phyloP scores from a whole-genome alignment of 2,888 invertebrate genomes.

The Ormia ochracea region DNA sequence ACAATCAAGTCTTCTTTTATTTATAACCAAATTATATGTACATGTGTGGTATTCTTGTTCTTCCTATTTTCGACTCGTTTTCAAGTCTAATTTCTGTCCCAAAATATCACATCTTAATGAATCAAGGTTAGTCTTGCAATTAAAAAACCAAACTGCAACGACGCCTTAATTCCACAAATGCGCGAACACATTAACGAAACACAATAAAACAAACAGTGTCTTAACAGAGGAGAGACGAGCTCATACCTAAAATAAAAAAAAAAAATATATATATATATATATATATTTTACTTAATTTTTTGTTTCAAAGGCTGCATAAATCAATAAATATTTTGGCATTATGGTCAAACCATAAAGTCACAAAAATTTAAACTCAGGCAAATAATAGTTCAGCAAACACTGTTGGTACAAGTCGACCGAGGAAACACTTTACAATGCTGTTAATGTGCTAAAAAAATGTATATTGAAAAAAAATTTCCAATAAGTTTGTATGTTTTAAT shows the following conservation, averaged over 20 bases:
- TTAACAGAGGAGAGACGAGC: not conserved
- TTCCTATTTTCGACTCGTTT: constrained; percentile 3
- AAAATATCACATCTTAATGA: constrained; percentile 57
- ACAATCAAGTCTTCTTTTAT: constrained; percentile 29
- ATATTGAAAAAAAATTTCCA: too few species aligned
- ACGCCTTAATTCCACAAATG: constrained; percentile 54
- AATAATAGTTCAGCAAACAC: not conserved
- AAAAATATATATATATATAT: too few species aligned
- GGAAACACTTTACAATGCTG: not conserved
- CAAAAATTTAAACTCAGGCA: constrained; percentile 15
- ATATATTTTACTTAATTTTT: constrained; percentile 2
- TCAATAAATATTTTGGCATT: constrained; percentile 61
- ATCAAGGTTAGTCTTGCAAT: constrained; percentile 62
- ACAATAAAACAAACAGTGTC: not conserved
- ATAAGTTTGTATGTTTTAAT: too few species aligned
- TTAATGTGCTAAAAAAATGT: not conserved
- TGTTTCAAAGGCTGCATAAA: constrained; percentile 56
- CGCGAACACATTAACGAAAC: constrained; percentile 10
- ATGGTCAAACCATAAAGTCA: constrained; percentile 53
- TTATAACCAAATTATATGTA: not conserved
- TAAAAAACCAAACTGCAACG: constrained; percentile 57
- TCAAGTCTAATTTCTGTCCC: constrained; percentile 44
- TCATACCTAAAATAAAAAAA: constrained; percentile 3
- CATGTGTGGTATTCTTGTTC: constrained; percentile 1
- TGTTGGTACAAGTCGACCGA: not conserved